Evolutionary conservation across 2,797 vertebrate species (phyloP).

Genomic region (Luscinia megarhynchos): DNA sequence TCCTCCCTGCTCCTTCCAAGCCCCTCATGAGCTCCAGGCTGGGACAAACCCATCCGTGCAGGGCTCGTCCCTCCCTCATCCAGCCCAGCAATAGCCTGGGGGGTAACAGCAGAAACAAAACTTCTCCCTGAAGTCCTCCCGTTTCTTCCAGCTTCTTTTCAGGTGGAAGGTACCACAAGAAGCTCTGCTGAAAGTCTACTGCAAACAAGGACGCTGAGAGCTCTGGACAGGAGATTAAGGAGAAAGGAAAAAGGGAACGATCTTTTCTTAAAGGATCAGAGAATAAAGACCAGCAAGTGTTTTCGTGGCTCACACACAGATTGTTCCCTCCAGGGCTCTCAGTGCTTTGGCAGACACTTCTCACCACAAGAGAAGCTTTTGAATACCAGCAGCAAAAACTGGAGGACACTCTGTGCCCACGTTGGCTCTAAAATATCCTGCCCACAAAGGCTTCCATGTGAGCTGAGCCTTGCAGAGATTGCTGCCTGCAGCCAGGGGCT

Average conservation of each 20-base stretch:
- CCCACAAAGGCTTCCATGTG: slow-evolving; percentile 5
- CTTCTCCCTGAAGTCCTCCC: not conserved
- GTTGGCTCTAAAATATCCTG: slow-evolving; percentile 17
- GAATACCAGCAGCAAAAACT: not conserved
- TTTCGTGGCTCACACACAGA: not conserved
- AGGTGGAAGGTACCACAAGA: not conserved
- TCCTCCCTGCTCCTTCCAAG: not conserved
- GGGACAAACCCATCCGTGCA: not conserved
- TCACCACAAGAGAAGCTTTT: slow-evolving; percentile 19
- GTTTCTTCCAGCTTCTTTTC: not conserved
- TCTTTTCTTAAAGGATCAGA: not conserved
- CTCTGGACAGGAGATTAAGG: not conserved
- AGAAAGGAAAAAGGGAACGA: not conserved
- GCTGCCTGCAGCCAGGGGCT: not conserved
- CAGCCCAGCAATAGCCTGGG: not conserved
- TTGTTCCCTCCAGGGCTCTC: slow-evolving; percentile 10
- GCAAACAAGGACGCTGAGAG: not conserved
- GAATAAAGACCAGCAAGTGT: slow-evolving; percentile 3
- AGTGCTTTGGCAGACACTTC: slow-evolving; percentile 31
- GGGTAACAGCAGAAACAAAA: not conserved
- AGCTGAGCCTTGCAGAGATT: not conserved
- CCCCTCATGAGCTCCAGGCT: not conserved
- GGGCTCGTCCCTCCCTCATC: not conserved
- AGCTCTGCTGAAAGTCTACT: not conserved
- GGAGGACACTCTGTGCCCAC: not conserved